These are phyloP conservation scores for Palloptera scutellata DNA, from an alignment of 2,888 invertebrate genomes.

Conservation along the genomic window DNA sequence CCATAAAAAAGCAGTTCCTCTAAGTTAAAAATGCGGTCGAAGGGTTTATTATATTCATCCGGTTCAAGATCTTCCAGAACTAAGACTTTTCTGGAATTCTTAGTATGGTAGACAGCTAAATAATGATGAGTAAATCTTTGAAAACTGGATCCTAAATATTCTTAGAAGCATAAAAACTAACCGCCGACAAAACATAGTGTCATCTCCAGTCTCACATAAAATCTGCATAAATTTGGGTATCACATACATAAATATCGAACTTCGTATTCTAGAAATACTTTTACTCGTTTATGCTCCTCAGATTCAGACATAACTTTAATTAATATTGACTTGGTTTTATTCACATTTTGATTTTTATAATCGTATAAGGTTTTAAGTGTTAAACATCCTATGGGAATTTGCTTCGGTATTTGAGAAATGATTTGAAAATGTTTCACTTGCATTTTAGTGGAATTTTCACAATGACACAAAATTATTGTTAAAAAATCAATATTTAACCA, in stretches of 20 bases:
- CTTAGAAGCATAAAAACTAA: background rate
- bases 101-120: no score
- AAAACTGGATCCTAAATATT: background rate
- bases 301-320: slow-evolving; percentile 52
- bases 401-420: slow-evolving; percentile 32
- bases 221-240: no score
- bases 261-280: slow-evolving; percentile 36
- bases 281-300: slow-evolving; percentile 47
- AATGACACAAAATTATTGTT: slow-evolving; percentile 25
- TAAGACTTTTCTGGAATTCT: no score
- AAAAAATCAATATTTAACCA: slow-evolving; percentile 37
- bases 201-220: no score
- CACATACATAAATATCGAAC: no score
- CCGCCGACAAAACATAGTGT: slow-evolving; percentile 17
- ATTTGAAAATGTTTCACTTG: slow-evolving; percentile 8
- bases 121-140: no score
- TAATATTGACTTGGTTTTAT: slow-evolving; percentile 31
- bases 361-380: slow-evolving; percentile 40
- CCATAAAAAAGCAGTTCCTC: no score
- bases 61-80: no score
- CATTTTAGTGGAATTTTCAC: slow-evolving; percentile 15
- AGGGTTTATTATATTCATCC: no score
- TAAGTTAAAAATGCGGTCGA: no score
- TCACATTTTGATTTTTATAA: slow-evolving; percentile 15
- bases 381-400: slow-evolving; percentile 43